Evolutionary conservation across 2,888 invertebrate genomes (phyloP).

Genomic region (Dorcus hopei): DNA sequence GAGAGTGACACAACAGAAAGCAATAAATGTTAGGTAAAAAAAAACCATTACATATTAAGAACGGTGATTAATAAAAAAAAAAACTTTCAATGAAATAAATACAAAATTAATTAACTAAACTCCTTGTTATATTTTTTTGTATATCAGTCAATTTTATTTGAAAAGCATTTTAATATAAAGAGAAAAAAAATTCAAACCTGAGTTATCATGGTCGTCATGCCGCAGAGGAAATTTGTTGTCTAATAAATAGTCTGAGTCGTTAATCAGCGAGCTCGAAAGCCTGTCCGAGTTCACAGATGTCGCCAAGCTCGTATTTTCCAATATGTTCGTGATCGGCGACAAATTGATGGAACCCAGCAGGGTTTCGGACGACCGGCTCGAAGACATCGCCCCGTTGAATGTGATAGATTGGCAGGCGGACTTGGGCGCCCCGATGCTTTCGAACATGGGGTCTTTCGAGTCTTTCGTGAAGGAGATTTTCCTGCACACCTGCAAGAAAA

Average conservation of each 20-base stretch:
- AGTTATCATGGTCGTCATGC: not conserved
- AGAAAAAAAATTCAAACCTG: not conserved
- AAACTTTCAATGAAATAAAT: too few species aligned
- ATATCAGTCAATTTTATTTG: too few species aligned
- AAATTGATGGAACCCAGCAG: slow-evolving; percentile 10
- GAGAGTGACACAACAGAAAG: too few species aligned
- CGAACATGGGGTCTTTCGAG: slow-evolving; percentile 29
- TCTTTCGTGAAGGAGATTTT: slow-evolving; percentile 43
- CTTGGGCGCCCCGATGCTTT: slow-evolving; percentile 29
- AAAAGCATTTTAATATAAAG: not conserved
- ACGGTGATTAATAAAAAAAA: too few species aligned
- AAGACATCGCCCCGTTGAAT: slow-evolving; percentile 12
- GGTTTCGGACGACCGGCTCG: slow-evolving; percentile 9
- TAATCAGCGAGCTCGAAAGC: slow-evolving; percentile 6
- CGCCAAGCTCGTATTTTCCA: not conserved
- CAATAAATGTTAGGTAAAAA: too few species aligned
- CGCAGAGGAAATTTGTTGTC: slow-evolving; percentile 4
- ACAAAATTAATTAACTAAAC: too few species aligned
- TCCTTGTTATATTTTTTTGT: too few species aligned
- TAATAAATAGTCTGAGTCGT: slow-evolving; percentile 6
- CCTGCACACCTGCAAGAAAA: slow-evolving; percentile 41
- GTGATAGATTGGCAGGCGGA: slow-evolving; percentile 21
- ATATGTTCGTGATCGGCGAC: slow-evolving; percentile 10
- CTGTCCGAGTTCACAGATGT: slow-evolving; percentile 8
- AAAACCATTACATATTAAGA: too few species aligned